Base-by-base conservation (phyloP, 2,113 vertebrate genomes). In the Planiliza haematocheilus region DNA sequence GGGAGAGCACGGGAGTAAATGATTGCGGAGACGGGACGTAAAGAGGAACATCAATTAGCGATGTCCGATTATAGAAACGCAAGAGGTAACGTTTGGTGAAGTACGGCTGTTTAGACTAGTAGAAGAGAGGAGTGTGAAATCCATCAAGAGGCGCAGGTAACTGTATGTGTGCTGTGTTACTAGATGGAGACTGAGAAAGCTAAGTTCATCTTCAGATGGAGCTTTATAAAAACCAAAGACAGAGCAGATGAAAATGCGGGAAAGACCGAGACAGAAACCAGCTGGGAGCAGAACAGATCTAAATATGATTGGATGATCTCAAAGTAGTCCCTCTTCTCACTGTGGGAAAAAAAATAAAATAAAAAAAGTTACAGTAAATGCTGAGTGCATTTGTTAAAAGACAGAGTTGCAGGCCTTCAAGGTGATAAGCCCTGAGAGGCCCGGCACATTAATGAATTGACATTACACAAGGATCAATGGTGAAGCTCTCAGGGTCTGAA, bases 381-480 rank as follows among this genome's bases (percentile, higher is more conserved):
- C 57, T 59, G 69, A 70, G 76, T 0, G n/a, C 62, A 55, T 83
- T 85, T 72, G 49, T 68, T 64, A 14, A 50, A 52, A 10, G 38
- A 20, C 10, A 38, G 57, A 14, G 60, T 45, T 39, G 56, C 53
- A 73, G 67, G 75, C 74, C 81, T 86, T 85, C 43, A 64, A 84
- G 77, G 80, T 85, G 78, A 88, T 85, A 74, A 83, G 77, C 74
- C 50, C 38, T 61, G 69, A 48, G 68, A 79, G 63, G 51, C 72
- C 61, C 56, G 8, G 76, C 52, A 81, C 84, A 77, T 89, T 91
- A 91, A 92, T 92, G 82, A 91, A 92, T 85, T 89, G 85, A 87
- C 89, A 89, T 91, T 93, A 91, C 83, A 86, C 74, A 49, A 83
- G 81, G 86, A 93, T 93, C 92, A 92, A 89, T 92, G 86, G 69